phyloP scores from a whole-genome alignment of 2,113 vertebrate genomes.

The Mastomys natalensis region DNA sequence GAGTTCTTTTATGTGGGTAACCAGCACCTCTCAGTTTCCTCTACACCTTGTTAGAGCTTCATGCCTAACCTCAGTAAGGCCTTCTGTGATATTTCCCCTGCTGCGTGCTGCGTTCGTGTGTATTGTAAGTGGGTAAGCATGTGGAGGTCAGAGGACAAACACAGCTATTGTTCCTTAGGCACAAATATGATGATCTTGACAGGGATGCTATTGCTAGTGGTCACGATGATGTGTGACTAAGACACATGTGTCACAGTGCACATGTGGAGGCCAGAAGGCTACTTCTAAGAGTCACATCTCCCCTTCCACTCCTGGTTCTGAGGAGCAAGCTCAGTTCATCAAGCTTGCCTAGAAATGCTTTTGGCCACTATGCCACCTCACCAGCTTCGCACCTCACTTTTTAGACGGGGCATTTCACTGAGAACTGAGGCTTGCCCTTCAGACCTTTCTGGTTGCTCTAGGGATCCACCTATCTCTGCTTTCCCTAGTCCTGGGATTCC shows the following conservation, averaged over 20 bases:
- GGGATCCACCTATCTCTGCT: background rate
- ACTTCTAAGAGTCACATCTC: background rate
- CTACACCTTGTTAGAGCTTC: background rate
- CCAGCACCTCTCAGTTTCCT: background rate
- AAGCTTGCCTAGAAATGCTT: background rate
- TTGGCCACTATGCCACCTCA: no score
- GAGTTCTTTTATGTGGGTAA: no score
- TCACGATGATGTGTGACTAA: background rate
- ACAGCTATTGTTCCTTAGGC: background rate
- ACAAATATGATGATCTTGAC: background rate
- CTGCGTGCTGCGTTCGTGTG: accelerated
- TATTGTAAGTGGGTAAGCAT: background rate
- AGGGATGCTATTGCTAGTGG: no score
- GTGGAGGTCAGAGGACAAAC: background rate
- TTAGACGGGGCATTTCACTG: background rate
- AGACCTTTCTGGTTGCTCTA: background rate
- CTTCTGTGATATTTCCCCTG: background rate
- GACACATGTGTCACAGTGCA: background rate
- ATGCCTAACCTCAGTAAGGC: background rate
- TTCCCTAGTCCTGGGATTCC: background rate
- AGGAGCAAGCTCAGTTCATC: background rate
- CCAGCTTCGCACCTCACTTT: background rate
- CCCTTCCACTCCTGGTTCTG: background rate
- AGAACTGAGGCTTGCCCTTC: background rate
- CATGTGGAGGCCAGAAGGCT: background rate